phyloP scores from a whole-genome alignment of 2,797 vertebrate genomes.

The Catamblyrhynchus diadema region DNA sequence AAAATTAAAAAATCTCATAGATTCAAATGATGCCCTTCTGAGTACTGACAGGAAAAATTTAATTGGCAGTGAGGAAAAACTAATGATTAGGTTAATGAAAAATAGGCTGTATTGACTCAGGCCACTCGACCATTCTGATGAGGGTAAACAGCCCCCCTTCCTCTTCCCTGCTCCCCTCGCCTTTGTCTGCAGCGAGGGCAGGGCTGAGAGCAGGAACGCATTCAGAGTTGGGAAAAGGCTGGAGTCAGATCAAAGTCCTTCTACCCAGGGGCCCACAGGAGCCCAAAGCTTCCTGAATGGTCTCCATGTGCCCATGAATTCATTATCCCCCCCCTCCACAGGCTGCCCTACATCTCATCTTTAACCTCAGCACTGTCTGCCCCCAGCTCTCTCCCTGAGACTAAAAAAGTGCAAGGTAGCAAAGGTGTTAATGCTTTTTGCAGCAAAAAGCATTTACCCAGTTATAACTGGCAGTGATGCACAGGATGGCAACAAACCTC shows the following conservation, averaged over 20 bases:
- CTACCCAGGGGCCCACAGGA: neutral
- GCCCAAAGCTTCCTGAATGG: neutral
- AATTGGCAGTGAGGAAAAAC: neutral
- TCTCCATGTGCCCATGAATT: neutral
- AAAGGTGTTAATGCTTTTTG: neutral
- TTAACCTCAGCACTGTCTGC: neutral
- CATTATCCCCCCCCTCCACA: neutral
- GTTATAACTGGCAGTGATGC: neutral
- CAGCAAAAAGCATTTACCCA: neutral
- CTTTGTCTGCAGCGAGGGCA: neutral
- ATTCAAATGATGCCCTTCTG: neutral
- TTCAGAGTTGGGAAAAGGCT: conserved; percentile 42
- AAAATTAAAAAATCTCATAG: neutral
- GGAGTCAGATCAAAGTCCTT: conserved; percentile 32
- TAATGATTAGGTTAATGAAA: conserved; percentile 20
- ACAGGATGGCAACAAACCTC: neutral
- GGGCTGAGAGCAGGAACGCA: neutral
- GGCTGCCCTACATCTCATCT: neutral
- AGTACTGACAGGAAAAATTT: neutral
- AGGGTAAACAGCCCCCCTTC: conserved; percentile 6
- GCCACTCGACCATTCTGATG: conserved; percentile 6
- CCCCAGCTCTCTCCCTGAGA: neutral
- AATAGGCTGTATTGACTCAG: neutral
- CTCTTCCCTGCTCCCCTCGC: neutral
- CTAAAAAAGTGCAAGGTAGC: neutral